phyloP scores from a whole-genome alignment of 1,140 invertebrate species.

The Glomeris maerens region DNA sequence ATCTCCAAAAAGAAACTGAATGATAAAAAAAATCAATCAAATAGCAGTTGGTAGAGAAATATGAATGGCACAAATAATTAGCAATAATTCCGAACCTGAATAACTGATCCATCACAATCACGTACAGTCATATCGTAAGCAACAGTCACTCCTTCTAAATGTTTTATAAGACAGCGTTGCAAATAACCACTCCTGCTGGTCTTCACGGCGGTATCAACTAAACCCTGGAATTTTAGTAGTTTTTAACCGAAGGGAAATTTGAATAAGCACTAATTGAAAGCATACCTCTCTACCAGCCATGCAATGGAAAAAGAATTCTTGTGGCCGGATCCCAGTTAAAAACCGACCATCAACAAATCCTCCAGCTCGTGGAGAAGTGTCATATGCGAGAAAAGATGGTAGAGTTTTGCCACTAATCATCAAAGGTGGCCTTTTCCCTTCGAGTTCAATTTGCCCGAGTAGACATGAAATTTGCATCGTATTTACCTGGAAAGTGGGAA shows the following conservation, averaged over 20 bases:
- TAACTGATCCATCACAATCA: slow-evolving; percentile 83
- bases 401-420: slow-evolving; percentile 86
- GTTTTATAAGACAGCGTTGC: slow-evolving; percentile 94
- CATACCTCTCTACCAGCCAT: slow-evolving; percentile 97
- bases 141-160: slow-evolving; percentile 83
- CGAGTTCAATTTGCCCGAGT: slow-evolving; percentile 94
- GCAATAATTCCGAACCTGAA: slow-evolving; percentile 52
- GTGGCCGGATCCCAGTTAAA: slow-evolving; percentile 90
- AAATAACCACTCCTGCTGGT: slow-evolving; percentile 96
- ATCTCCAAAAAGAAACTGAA: slow-evolving; percentile 84
- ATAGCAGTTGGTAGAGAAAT: slow-evolving; percentile 4
- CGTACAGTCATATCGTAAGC: slow-evolving; percentile 88
- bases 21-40: slow-evolving; percentile 7
- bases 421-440: slow-evolving; percentile 87
- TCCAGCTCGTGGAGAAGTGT: slow-evolving; percentile 78
- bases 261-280: slow-evolving; percentile 14
- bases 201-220: slow-evolving; percentile 54
- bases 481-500: slow-evolving; percentile 49
- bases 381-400: slow-evolving; percentile 84
- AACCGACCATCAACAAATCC: slow-evolving; percentile 93
- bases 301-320: slow-evolving; percentile 99
- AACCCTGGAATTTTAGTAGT: slow-evolving; percentile 1
- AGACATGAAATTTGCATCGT: slow-evolving; percentile 95
- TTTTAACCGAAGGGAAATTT: slow-evolving; percentile 3
- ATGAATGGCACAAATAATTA: slow-evolving; percentile 15